Evolutionary conservation across 2,888 invertebrate genomes (phyloP).

Genomic region (Aspidapion aeneum): DNA sequence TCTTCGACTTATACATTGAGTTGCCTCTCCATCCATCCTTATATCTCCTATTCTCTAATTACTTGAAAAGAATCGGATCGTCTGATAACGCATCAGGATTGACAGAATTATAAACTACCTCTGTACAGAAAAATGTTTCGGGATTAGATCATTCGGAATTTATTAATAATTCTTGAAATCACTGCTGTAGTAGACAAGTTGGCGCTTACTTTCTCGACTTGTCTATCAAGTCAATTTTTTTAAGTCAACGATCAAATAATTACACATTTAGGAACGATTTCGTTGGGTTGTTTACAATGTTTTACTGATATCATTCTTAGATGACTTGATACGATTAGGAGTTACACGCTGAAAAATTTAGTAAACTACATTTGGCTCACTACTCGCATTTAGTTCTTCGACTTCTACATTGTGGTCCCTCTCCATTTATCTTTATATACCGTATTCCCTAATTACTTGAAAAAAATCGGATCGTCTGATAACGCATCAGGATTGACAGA

Average conservation of each 20-base stretch:
- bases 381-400: background rate
- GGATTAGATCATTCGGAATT: background rate
- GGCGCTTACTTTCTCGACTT: no score
- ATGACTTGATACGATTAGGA: no score
- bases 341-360: no score
- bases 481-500: background rate
- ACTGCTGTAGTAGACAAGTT: no score
- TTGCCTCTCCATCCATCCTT: background rate
- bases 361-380: constrained; percentile 1
- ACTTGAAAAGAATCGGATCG: background rate
- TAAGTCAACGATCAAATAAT: no score
- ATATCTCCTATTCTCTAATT: background rate
- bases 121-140: background rate
- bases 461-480: background rate
- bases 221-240: no score
- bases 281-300: no score
- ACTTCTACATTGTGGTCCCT: background rate
- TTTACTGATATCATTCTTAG: no score
- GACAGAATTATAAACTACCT: background rate
- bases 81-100: background rate
- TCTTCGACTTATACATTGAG: background rate
- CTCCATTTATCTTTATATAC: no score
- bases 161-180: background rate
- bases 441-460: background rate
- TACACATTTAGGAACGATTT: no score